phyloP scores from a whole-genome alignment of 2,113 vertebrate genomes.

The Cebus imitator region DNA sequence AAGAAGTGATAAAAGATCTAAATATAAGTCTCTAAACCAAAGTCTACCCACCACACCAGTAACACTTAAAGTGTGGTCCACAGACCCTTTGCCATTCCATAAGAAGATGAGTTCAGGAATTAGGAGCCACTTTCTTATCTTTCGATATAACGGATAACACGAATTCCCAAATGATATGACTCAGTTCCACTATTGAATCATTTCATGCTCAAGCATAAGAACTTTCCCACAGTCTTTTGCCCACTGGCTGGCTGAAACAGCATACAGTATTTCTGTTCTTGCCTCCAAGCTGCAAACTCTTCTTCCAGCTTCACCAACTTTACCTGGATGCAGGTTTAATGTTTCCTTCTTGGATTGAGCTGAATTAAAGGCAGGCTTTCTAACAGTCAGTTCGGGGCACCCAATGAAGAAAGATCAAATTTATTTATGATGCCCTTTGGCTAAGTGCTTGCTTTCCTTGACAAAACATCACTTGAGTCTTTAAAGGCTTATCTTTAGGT shows the following conservation, averaged over 20 bases:
- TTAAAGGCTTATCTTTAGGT: constrained; percentile 76
- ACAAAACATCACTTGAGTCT: constrained; percentile 76
- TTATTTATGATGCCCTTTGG: constrained; percentile 83
- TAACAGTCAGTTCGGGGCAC: constrained; percentile 72
- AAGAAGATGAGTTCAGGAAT: background rate
- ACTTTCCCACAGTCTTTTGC: background rate
- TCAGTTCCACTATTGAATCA: background rate
- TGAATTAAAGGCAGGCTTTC: constrained; percentile 76
- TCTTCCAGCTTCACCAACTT: constrained; percentile 71
- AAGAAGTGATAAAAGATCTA: background rate
- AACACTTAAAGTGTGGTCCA: background rate
- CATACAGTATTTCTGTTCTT: background rate
- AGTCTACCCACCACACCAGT: background rate
- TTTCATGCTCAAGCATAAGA: background rate
- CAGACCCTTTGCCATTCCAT: background rate
- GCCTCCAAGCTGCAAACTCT: constrained; percentile 62
- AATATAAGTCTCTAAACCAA: background rate
- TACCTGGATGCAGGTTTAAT: constrained; percentile 22
- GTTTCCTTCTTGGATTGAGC: constrained; percentile 14
- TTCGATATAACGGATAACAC: background rate
- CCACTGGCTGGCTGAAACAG: background rate
- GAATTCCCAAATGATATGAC: background rate
- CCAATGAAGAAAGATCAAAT: constrained; percentile 74
- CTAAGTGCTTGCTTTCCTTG: constrained; percentile 79
- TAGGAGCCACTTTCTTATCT: background rate